Percentiles rank a stretch among this genome's conserved stretches.
phyloP scores from a whole-genome alignment of 2,113 vertebrate genomes.

The Typhlomys cinereus region DNA sequence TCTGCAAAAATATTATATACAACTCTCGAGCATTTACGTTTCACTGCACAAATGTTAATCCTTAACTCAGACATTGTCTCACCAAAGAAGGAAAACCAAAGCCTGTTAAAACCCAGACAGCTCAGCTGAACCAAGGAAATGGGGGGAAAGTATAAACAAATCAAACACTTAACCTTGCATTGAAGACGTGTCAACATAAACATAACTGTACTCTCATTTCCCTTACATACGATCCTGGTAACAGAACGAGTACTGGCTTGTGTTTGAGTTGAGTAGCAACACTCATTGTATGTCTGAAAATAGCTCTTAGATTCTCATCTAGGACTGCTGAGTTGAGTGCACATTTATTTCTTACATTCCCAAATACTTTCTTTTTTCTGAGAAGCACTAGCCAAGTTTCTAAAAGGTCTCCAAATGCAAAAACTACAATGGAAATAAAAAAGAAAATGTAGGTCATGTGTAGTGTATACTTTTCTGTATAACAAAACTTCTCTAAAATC shows the following conservation, averaged over 20 bases:
- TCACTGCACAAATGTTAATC: conserved; percentile 73
- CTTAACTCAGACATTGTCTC: conserved; percentile 69
- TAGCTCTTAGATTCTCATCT: neutral
- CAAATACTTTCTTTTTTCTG: neutral
- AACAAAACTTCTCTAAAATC: neutral
- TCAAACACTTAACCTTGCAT: conserved; percentile 59
- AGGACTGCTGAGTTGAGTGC: neutral
- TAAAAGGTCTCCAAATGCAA: neutral
- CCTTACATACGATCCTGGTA: conserved; percentile 16
- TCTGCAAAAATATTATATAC: conserved; percentile 78
- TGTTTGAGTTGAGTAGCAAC: neutral
- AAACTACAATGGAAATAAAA: neutral
- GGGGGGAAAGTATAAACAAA: conserved; percentile 71
- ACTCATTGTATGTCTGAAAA: neutral
- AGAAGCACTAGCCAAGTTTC: neutral
- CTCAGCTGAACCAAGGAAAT: conserved; percentile 51
- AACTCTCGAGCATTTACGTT: conserved; percentile 68
- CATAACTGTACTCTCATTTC: conserved; percentile 47
- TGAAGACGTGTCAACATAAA: conserved; percentile 74
- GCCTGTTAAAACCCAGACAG: conserved; percentile 70
- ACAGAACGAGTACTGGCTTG: neutral
- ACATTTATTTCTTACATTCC: neutral
- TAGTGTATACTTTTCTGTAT: neutral
- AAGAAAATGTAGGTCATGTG: neutral
- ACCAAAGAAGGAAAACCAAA: conserved; percentile 54